phyloP scores from a whole-genome alignment of 2,797 vertebrate species.

The Allobates femoralis region DNA sequence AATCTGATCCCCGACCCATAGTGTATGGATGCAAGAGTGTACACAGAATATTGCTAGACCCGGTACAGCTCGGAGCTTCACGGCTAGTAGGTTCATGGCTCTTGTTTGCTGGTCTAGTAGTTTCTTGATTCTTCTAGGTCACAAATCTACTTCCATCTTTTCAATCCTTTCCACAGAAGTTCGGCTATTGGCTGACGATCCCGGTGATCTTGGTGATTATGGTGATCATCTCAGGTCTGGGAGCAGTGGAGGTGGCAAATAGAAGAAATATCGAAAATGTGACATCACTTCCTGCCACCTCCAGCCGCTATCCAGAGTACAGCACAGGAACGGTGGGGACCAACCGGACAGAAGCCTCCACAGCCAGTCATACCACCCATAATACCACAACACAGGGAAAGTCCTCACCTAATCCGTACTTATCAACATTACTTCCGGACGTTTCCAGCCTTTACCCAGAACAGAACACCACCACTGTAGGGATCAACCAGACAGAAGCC shows the following conservation, averaged over 20 bases:
- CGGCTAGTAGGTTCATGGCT: not conserved
- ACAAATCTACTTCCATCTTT: not conserved
- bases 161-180: conserved; percentile 7
- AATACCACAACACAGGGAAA: not conserved
- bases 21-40: too few species aligned
- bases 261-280: not conserved
- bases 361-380: not conserved
- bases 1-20: too few species aligned
- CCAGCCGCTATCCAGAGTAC: not conserved
- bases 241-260: not conserved
- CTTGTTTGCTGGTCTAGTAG: not conserved
- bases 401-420: not conserved
- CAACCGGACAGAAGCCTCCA: not conserved
- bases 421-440: not conserved
- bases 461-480: too few species aligned
- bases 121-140: not conserved
- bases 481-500: not conserved
- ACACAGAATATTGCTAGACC: too few species aligned
- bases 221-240: not conserved
- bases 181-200: conserved; percentile 15
- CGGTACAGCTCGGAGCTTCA: too few species aligned
- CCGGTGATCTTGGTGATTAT: not conserved
- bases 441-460: too few species aligned
- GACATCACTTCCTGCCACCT: not conserved
- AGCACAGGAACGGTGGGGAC: not conserved